Percentiles rank a stretch among this genome's conserved stretches.
Conservation (phyloP, 2,888 invertebrate genomes). For the Lepidochitona cinerea region DNA sequence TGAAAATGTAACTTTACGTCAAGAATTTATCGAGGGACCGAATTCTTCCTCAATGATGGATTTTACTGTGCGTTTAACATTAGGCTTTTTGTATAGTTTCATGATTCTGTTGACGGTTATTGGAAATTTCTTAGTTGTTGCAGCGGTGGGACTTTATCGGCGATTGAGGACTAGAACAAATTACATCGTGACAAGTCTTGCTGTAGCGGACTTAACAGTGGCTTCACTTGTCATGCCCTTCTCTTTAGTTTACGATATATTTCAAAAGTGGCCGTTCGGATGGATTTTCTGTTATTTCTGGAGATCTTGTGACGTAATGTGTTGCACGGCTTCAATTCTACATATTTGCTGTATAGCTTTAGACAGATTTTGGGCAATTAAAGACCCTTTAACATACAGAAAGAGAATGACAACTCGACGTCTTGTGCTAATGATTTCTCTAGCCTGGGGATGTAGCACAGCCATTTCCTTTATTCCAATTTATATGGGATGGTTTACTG, state of each 20-base stretch:
- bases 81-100: constrained; percentile 16
- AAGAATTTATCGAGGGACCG: no score
- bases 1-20: no score
- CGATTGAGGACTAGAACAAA: constrained; percentile 63
- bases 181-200: constrained; percentile 57
- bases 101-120: constrained; percentile 42
- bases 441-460: constrained; percentile 55
- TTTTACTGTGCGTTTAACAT: neutral
- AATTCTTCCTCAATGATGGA: neutral
- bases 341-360: constrained; percentile 64
- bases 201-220: constrained; percentile 65
- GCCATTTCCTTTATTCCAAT: constrained; percentile 66
- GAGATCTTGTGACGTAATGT: constrained; percentile 68
- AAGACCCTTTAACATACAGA: constrained; percentile 58
- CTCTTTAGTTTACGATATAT: constrained; percentile 54
- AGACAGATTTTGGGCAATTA: constrained; percentile 64
- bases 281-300: constrained; percentile 63
- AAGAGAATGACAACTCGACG: constrained; percentile 48
- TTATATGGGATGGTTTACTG: constrained; percentile 65
- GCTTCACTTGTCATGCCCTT: constrained; percentile 67
- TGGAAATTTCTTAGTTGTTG: constrained; percentile 63
- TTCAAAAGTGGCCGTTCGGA: constrained; percentile 59
- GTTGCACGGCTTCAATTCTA: constrained; percentile 66
- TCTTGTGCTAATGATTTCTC: constrained; percentile 45
- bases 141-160: constrained; percentile 55